Percentiles rank a stretch among this genome's conserved stretches.
These are phyloP conservation scores for Panulirus ornatus DNA, from an alignment of 1,140 invertebrate genomes.

Conservation along the genomic window DNA sequence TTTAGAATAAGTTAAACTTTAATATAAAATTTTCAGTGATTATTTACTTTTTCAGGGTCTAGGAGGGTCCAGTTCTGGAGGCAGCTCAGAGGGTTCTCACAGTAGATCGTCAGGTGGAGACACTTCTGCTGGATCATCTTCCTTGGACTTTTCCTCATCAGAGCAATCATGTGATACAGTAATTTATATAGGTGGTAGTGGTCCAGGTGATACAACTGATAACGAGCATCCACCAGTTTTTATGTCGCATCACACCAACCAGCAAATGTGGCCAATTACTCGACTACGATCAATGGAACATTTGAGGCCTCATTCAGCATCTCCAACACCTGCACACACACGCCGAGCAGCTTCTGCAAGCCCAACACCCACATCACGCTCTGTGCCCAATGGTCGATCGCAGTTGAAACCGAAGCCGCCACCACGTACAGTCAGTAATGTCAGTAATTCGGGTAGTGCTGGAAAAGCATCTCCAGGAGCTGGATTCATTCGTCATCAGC, in stretches of 20 bases:
- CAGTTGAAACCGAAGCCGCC: constrained; percentile 72
- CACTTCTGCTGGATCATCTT: constrained; percentile 81
- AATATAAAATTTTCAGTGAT: too few relatives aligned
- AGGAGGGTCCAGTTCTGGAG: constrained; percentile 80
- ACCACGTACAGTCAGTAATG: constrained; percentile 70
- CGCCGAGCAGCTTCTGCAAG: constrained; percentile 71
- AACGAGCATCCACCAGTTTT: constrained; percentile 87
- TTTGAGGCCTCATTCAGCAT: constrained; percentile 71
- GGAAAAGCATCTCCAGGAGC: constrained; percentile 51
- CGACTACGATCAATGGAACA: constrained; percentile 73
- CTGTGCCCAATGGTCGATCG: constrained; percentile 68
- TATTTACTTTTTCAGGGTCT: too few relatives aligned
- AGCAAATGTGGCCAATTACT: constrained; percentile 65
- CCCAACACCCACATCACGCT: constrained; percentile 74
- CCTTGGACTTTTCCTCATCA: constrained; percentile 94
- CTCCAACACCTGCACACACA: constrained; percentile 64
- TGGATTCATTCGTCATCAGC: constrained; percentile 73
- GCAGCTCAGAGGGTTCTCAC: constrained; percentile 73
- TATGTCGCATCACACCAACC: constrained; percentile 73
- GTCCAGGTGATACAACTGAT: constrained; percentile 89
- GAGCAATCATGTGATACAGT: constrained; percentile 96
- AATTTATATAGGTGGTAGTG: constrained; percentile 92
- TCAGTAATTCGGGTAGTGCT: constrained; percentile 32
- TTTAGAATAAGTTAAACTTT: background rate
- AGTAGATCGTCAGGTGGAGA: constrained; percentile 71